Evolutionary conservation across 23 tunicate species (phyloP).

Genomic region (Trididemnum nubilum): DNA sequence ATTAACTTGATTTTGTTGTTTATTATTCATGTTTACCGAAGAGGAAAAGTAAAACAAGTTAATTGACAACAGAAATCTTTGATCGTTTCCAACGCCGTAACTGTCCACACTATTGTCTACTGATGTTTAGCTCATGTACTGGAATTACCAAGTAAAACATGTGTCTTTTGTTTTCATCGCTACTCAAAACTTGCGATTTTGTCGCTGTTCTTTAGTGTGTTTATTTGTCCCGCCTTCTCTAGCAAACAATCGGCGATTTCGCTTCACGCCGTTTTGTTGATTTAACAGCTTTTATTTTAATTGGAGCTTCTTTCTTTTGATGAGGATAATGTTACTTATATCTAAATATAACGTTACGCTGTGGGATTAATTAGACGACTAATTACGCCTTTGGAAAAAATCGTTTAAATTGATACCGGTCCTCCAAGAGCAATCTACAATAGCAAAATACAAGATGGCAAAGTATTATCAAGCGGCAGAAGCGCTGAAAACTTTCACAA

Average conservation of each 20-base stretch:
- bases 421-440: background rate
- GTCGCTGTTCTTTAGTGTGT: background rate
- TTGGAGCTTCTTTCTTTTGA: background rate
- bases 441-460: background rate
- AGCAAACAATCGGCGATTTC: conserved; percentile 3
- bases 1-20: background rate
- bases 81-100: conserved; percentile 12
- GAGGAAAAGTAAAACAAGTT: conserved; percentile 24
- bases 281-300: background rate
- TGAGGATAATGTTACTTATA: conserved; percentile 19
- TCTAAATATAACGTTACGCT: background rate
- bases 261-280: background rate
- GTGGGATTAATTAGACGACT: conserved; percentile 2
- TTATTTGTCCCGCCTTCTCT: conserved; percentile 11
- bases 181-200: background rate
- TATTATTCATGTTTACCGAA: background rate
- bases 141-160: background rate
- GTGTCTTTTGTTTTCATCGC: background rate
- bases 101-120: conserved; percentile 17
- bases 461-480: too few relatives aligned
- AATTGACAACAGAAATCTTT: conserved; percentile 1
- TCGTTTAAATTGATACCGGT: background rate
- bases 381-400: background rate
- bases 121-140: background rate
- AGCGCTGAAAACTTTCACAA: too few relatives aligned